A percentile compares a stretch with the other conserved stretches of the same genome.
These are phyloP conservation scores for Drosophila testacea DNA, from an alignment of 2,888 invertebrate genomes.

Conservation along the genomic window DNA sequence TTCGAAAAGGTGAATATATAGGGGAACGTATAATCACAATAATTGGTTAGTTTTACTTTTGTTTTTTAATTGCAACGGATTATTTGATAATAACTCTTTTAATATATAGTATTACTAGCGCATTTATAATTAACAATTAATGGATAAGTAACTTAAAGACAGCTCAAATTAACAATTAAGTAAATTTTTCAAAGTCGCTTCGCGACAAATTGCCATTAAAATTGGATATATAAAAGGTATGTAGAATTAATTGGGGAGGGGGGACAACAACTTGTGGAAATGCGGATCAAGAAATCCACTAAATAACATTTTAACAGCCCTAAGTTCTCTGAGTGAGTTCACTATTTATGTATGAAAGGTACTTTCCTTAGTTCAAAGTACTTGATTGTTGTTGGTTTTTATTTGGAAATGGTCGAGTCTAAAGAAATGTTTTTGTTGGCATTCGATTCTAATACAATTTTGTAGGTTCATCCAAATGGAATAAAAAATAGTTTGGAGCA, in stretches of 20 bases:
- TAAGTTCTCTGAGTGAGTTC: slow-evolving; percentile 75
- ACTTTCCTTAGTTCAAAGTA: slow-evolving; percentile 23
- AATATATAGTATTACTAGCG: slow-evolving; percentile 20
- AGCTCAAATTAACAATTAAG: slow-evolving; percentile 41
- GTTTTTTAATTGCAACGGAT: slow-evolving; percentile 26
- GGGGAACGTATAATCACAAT: slow-evolving; percentile 64
- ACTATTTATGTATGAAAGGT: slow-evolving; percentile 45
- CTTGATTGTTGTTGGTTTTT: slow-evolving; percentile 33
- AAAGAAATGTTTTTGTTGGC: slow-evolving; percentile 30
- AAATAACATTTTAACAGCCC: slow-evolving; percentile 77
- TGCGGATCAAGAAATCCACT: slow-evolving; percentile 67
- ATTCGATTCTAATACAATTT: slow-evolving; percentile 48
- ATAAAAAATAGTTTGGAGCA: slow-evolving; percentile 29
- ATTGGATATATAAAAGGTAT: slow-evolving; percentile 19
- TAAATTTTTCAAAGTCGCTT: slow-evolving; percentile 48
- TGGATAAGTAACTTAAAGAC: slow-evolving; percentile 44
- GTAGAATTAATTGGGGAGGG: slow-evolving; percentile 35
- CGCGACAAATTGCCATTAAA: slow-evolving; percentile 50
- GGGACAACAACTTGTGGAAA: slow-evolving; percentile 41
- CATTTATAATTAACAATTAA: slow-evolving; percentile 24
- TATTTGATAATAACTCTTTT: slow-evolving; percentile 10
- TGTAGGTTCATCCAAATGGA: slow-evolving; percentile 37
- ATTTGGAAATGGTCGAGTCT: slow-evolving; percentile 51
- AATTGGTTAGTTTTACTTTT: slow-evolving; percentile 47
- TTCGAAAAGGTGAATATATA: slow-evolving; percentile 49